phyloP scores from a whole-genome alignment of 2,113 vertebrate species.

The Pavo muticus region DNA sequence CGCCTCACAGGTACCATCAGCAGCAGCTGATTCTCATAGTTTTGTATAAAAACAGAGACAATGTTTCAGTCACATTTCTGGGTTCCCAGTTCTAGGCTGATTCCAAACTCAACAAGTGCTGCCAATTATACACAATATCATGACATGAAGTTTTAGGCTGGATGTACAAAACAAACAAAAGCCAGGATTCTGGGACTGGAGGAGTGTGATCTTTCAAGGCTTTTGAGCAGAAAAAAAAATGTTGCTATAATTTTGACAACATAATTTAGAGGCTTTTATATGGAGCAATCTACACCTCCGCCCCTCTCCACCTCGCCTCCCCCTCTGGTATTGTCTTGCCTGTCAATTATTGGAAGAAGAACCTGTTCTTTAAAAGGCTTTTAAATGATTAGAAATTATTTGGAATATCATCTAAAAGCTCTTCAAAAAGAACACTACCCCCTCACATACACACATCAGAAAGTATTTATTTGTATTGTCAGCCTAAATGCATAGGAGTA shows the following conservation, averaged over 20 bases:
- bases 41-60: not conserved
- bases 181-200: constrained; percentile 54
- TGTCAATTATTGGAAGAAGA: constrained; percentile 79
- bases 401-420: constrained; percentile 77
- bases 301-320: constrained; percentile 73
- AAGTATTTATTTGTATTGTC: constrained; percentile 66
- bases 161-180: constrained; percentile 73
- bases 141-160: constrained; percentile 54
- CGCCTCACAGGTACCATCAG: not conserved
- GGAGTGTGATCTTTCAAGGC: constrained; percentile 58
- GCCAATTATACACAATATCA: constrained; percentile 30
- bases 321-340: constrained; percentile 74
- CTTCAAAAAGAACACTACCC: constrained; percentile 65
- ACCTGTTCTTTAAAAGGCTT: constrained; percentile 75
- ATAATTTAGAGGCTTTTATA: constrained; percentile 80
- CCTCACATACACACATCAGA: constrained; percentile 49
- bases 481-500: not conserved
- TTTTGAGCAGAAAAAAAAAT: constrained; percentile 47
- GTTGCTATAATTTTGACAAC: constrained; percentile 80
- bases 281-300: constrained; percentile 76
- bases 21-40: not conserved
- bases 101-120: constrained; percentile 30
- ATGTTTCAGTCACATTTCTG: not conserved
- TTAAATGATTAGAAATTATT: constrained; percentile 80
- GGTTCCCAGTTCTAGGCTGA: constrained; percentile 14